Evolutionary conservation across 2,888 invertebrate genomes (phyloP).

Genomic region (Clitarchus hookeri): DNA sequence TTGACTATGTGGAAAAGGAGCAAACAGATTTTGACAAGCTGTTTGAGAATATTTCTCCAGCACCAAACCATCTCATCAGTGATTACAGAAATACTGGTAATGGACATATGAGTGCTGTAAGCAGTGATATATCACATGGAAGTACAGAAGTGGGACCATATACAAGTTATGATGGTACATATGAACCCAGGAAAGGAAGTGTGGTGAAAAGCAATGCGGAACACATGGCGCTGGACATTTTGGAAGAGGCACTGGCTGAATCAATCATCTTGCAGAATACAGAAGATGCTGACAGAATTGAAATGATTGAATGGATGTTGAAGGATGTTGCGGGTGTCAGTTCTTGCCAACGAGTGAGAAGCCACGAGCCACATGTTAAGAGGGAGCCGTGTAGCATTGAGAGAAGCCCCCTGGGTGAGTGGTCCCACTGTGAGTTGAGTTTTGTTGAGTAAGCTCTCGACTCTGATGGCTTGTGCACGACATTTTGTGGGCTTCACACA

Average conservation of each 20-base stretch:
- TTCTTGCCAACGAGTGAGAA: not conserved
- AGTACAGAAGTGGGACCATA: not conserved
- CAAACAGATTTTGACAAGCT: not conserved
- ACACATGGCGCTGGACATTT: constrained; percentile 20
- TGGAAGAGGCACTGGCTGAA: constrained; percentile 12
- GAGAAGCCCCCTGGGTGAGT: constrained; percentile 47
- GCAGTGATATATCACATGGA: not conserved
- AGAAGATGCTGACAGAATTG: not conserved
- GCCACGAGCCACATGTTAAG: constrained; percentile 38
- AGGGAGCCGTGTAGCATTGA: constrained; percentile 47
- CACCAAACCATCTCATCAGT: no score
- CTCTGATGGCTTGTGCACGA: not conserved
- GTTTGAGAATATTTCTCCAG: not conserved
- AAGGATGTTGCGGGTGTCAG: not conserved
- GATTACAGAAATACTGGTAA: not conserved
- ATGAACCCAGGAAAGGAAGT: not conserved
- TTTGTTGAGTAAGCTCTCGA: not conserved
- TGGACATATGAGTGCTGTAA: not conserved
- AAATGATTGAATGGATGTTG: constrained; percentile 12
- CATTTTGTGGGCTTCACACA: not conserved
- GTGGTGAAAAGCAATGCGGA: constrained; percentile 12
- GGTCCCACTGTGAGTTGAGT: not conserved
- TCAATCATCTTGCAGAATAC: constrained; percentile 16
- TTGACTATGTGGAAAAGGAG: not conserved
- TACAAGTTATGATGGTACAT: no score